phyloP scores from a whole-genome alignment of 2,888 invertebrate species.

The Agrochola litura region DNA sequence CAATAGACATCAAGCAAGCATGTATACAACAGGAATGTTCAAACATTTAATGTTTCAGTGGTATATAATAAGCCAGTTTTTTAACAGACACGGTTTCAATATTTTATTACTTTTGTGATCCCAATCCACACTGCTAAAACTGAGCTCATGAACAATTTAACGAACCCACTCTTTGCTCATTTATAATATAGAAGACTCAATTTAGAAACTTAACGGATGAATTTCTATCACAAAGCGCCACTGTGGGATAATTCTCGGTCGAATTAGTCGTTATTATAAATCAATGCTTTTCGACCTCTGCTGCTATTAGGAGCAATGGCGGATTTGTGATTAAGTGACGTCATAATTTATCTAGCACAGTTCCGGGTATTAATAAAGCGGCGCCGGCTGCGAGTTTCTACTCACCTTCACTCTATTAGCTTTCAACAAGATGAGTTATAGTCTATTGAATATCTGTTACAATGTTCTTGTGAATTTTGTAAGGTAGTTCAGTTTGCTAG shows the following conservation, averaged over 20 bases:
- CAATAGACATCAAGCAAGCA: not conserved
- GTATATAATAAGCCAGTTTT: slow-evolving; percentile 14
- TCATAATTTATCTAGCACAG: slow-evolving; percentile 81
- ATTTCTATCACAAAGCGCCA: slow-evolving; percentile 61
- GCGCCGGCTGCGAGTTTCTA: slow-evolving; percentile 72
- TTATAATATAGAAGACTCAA: slow-evolving; percentile 52
- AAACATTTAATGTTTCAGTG: slow-evolving; percentile 14
- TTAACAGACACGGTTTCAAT: slow-evolving; percentile 30
- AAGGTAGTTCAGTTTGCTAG: slow-evolving; percentile 38
- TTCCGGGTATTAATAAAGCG: slow-evolving; percentile 80
- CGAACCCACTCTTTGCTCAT: slow-evolving; percentile 45
- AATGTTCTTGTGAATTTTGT: slow-evolving; percentile 63
- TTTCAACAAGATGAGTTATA: slow-evolving; percentile 74
- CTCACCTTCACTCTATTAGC: slow-evolving; percentile 79
- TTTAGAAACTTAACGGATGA: slow-evolving; percentile 49
- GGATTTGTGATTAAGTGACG: slow-evolving; percentile 83
- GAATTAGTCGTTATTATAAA: slow-evolving; percentile 76
- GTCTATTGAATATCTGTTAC: slow-evolving; percentile 69
- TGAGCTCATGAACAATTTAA: slow-evolving; percentile 40
- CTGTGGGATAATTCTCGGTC: slow-evolving; percentile 60
- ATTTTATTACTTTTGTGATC: slow-evolving; percentile 31
- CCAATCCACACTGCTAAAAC: not conserved
- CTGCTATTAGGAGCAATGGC: slow-evolving; percentile 80
- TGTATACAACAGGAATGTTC: not conserved
- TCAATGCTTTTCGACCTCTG: slow-evolving; percentile 74